Evolutionary conservation across 2,797 vertebrate species (phyloP).

Genomic region (Myotis daubentonii): DNA sequence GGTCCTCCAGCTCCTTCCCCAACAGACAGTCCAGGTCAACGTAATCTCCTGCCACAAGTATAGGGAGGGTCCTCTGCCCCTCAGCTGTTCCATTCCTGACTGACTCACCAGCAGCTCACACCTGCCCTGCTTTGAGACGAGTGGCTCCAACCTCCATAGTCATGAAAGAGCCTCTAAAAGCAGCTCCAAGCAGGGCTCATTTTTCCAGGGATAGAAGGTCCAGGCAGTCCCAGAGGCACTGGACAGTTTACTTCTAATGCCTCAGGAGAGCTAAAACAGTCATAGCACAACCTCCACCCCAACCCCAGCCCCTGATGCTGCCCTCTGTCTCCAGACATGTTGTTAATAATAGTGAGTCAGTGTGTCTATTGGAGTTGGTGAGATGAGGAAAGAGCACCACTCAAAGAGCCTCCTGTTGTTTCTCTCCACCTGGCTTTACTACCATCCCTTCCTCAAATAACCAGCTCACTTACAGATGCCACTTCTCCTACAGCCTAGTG

Average conservation of each 20-base stretch:
- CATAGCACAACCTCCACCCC: not conserved
- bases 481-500: not conserved
- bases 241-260: conserved; percentile 2
- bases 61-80: not conserved
- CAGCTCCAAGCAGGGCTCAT: conserved; percentile 11
- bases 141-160: not conserved
- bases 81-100: conserved; percentile 1
- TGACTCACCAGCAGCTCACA: conserved; percentile 6
- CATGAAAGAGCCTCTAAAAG: conserved; percentile 1
- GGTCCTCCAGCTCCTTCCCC: not conserved
- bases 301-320: not conserved
- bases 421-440: not conserved
- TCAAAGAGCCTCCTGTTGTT: not conserved
- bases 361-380: not conserved
- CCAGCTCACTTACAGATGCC: not conserved
- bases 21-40: not conserved
- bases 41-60: not conserved
- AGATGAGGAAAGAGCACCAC: not conserved
- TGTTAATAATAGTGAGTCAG: conserved; percentile 41
- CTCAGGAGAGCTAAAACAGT: not conserved
- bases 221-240: not conserved
- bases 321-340: not conserved
- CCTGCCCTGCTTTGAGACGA: not conserved
- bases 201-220: not conserved
- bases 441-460: not conserved